A percentile compares a stretch with the other conserved stretches of the same genome.
Conservation (phyloP, 2,888 invertebrate species). For the Nomada ferruginata region DNA sequence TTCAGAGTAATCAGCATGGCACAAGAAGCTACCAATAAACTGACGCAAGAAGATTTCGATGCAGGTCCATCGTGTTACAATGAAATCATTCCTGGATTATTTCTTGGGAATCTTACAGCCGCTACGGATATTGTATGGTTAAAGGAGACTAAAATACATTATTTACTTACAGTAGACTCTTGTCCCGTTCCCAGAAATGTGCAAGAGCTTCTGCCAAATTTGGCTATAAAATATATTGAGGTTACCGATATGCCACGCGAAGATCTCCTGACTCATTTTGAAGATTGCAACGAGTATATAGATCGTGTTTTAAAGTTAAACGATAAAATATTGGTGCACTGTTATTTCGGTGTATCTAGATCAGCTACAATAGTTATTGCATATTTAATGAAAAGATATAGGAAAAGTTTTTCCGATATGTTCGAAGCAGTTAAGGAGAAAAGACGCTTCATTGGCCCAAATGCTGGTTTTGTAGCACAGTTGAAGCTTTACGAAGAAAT, state of each 20-base stretch:
- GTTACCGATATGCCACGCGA: slow-evolving; percentile 94
- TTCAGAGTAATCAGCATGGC: slow-evolving; percentile 60
- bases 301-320: slow-evolving; percentile 87
- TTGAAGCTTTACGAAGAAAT: slow-evolving; percentile 92
- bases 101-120: slow-evolving; percentile 90
- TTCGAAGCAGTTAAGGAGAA: slow-evolving; percentile 89
- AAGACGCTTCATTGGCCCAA: slow-evolving; percentile 91
- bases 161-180: slow-evolving; percentile 93
- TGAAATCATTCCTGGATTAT: slow-evolving; percentile 86
- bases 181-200: slow-evolving; percentile 92
- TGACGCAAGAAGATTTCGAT: slow-evolving; percentile 84
- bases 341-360: slow-evolving; percentile 95
- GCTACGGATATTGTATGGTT: slow-evolving; percentile 90
- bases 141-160: slow-evolving; percentile 88
- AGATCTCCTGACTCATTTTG: slow-evolving; percentile 92
- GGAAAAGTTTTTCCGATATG: slow-evolving; percentile 90
- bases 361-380: slow-evolving; percentile 95
- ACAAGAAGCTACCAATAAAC: slow-evolving; percentile 51
- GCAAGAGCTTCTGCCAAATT: slow-evolving; percentile 86
- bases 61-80: slow-evolving; percentile 87
- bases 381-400: slow-evolving; percentile 94
- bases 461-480: slow-evolving; percentile 92
- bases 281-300: slow-evolving; percentile 92
- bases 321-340: slow-evolving; percentile 93
- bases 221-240: slow-evolving; percentile 91